These are phyloP conservation scores for Netelia melanura DNA, from an alignment of 2,888 invertebrate species.

Conservation along the genomic window DNA sequence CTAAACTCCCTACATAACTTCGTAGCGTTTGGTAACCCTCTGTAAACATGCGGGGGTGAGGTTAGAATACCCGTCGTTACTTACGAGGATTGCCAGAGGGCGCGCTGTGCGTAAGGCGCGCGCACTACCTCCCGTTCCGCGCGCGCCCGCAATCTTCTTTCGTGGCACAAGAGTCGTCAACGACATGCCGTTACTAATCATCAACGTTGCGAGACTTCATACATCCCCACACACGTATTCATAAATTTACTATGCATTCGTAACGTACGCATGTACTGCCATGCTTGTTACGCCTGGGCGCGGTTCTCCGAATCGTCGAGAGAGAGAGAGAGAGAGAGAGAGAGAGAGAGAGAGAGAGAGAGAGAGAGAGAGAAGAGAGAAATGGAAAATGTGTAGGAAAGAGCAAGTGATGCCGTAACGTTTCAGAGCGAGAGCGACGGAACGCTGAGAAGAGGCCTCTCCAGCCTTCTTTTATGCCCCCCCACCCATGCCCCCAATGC, in stretches of 20 bases:
- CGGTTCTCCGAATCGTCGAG: slow-evolving; percentile 48
- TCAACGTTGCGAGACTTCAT: slow-evolving; percentile 21
- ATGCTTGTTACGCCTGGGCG: slow-evolving; percentile 49
- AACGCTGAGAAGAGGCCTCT: slow-evolving; percentile 67
- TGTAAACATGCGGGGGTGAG: slow-evolving; percentile 11
- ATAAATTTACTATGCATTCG: background rate
- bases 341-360: slow-evolving; percentile 39
- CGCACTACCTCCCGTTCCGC: background rate
- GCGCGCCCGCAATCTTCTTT: background rate
- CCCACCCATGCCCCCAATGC: background rate
- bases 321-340: slow-evolving; percentile 49
- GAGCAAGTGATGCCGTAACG: slow-evolving; percentile 3
- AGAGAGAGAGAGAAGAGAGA: slow-evolving; percentile 49
- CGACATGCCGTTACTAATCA: slow-evolving; percentile 49
- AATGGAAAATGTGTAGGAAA: slow-evolving; percentile 16
- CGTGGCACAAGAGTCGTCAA: slow-evolving; percentile 46
- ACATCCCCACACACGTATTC: slow-evolving; percentile 26
- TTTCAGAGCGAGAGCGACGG: slow-evolving; percentile 17
- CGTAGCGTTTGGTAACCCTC: background rate
- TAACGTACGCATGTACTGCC: background rate
- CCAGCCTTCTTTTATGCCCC: slow-evolving; percentile 61
- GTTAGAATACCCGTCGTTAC: slow-evolving; percentile 10
- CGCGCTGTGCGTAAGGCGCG: slow-evolving; percentile 16
- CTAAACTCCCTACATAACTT: slow-evolving; percentile 7
- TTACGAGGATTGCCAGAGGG: slow-evolving; percentile 1